Conservation (phyloP, 2,888 invertebrate genomes). For the Brachypalpus laphriformis region DNA sequence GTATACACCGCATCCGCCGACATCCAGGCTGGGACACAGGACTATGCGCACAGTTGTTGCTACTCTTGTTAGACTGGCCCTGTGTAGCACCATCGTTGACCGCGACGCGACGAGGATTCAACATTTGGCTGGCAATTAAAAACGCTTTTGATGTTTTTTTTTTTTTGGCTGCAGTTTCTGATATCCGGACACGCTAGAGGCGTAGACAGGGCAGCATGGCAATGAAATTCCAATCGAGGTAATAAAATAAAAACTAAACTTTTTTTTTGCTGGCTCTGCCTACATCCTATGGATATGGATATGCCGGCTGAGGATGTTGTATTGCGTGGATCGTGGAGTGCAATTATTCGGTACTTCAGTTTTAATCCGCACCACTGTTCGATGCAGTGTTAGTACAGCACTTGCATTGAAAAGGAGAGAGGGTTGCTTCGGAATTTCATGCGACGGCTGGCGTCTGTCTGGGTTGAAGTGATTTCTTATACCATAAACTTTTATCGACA, state of each 20-base stretch:
- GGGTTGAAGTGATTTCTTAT: constrained; percentile 23
- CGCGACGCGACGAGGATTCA: constrained; percentile 61
- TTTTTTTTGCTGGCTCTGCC: background rate
- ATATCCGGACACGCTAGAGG: constrained; percentile 38
- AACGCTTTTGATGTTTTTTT: constrained; percentile 40
- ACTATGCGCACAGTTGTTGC: constrained; percentile 14
- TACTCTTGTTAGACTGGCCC: constrained; percentile 24
- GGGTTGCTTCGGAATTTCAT: background rate
- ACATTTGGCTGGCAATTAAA: constrained; percentile 70
- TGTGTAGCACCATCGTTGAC: constrained; percentile 26
- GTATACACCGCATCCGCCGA: constrained; percentile 53
- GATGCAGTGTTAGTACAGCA: constrained; percentile 20
- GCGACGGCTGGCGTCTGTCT: constrained; percentile 22
- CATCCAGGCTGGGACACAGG: constrained; percentile 26
- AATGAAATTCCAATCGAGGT: constrained; percentile 67
- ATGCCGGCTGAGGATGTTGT: constrained; percentile 20
- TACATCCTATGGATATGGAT: background rate
- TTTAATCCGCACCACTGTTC: constrained; percentile 44
- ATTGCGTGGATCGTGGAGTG: constrained; percentile 20
- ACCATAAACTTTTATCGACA: background rate
- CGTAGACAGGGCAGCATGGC: constrained; percentile 48
- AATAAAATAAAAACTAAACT: constrained; percentile 50
- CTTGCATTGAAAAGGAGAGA: too few species aligned
- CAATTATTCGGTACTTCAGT: constrained; percentile 58
- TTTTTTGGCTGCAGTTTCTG: background rate